Evolutionary conservation across 2,888 invertebrate genomes (phyloP), one percentile per base, ranked within the genome.

Genomic region (Autographa pulchrina): DNA sequence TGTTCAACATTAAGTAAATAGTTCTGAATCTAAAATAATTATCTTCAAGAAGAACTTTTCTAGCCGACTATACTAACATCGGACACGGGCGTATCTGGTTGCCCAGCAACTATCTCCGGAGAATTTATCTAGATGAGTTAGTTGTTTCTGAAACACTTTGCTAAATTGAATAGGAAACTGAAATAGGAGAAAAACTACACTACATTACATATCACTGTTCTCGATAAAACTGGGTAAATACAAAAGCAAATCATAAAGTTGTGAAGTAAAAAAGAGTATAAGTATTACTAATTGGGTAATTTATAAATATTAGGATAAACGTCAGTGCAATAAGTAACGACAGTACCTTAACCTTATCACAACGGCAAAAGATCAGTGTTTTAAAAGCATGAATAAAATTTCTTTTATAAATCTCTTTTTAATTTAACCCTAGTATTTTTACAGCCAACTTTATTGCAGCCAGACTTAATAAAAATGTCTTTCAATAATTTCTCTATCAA

Each of bases 161-260:
- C 59, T 25, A 70, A 80, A 84, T 82, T 77, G 69, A 52, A 72
- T 77, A 75, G 48, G 38, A 66, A 72, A 66, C 72, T 11, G 64
- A 20, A 58, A 20, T 32, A 16, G 25, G 18, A 66, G 67, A 74
- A 69, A 78, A 20, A 70, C 56, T 73, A 74, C 62, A 38, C 48
- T 70, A 56, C 32, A 67, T 43, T 16, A 16, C 1, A 16, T 43
- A 43, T 43, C 43, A 14, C 16, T 43, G 3, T 14, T 41, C 14
- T 41, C 14, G 41, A 41, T 14, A 14, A 41, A 41, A 41, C 1
- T 41, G 2, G 13, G 13, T 41, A 41, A 2, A 41, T 41, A 11
- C 2, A 41, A 11, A 7, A 41, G 32, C 32, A 5, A n/a, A n/a
- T n/a, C n/a, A n/a, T n/a, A n/a, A n/a, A n/a, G n/a, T n/a, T n/a